phyloP scores from a whole-genome alignment of 2,113 vertebrate genomes.

The Globicephala melas region DNA sequence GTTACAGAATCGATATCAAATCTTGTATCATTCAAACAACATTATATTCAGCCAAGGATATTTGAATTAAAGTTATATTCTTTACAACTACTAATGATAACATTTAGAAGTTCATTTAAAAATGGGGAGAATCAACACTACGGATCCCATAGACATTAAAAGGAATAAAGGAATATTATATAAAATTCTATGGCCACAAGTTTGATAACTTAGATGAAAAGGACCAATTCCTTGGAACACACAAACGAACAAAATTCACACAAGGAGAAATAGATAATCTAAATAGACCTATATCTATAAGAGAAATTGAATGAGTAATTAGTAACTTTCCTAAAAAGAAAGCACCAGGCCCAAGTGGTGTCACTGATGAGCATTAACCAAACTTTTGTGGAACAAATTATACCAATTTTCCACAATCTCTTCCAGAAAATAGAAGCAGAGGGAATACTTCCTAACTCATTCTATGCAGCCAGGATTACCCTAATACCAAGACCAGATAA shows the following conservation, averaged over 20 bases:
- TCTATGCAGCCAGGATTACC: neutral
- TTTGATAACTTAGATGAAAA: slow-evolving; percentile 11
- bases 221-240: neutral
- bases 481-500: neutral
- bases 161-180: neutral
- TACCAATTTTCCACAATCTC: neutral
- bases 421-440: neutral
- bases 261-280: neutral
- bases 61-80: neutral
- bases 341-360: neutral
- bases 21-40: neutral
- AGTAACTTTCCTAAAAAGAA: neutral
- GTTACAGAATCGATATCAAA: neutral
- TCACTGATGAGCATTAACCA: neutral
- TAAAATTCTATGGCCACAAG: neutral
- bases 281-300: neutral
- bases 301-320: neutral
- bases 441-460: neutral
- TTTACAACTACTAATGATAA: neutral
- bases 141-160: neutral
- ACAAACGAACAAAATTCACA: neutral
- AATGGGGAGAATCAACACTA: neutral
- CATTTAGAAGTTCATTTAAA: slow-evolving; percentile 8
- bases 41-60: neutral
- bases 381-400: neutral